Base-by-base conservation (phyloP, 2,888 invertebrate genomes). In the Agriopis leucophaearia region DNA sequence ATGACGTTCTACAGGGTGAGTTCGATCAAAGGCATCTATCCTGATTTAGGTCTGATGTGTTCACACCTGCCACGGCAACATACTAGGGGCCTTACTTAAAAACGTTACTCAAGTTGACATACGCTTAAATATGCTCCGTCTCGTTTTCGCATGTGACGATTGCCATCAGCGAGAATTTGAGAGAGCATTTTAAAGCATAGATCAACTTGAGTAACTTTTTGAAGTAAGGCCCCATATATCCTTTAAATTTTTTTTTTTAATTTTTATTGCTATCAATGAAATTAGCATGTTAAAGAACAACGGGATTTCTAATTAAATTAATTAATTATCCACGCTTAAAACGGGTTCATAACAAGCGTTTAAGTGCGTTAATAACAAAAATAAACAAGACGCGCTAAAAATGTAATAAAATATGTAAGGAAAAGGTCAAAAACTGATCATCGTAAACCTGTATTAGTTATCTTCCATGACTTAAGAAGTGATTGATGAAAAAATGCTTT, bases 391-490 rank as follows among this genome's bases (percentile, higher is more conserved):
- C n/a, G n/a, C 3, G 8, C n/a, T 38, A 9, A 15, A 52, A 38
- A 15, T 52, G 15, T 52, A n/a, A 38, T 52, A 52, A 38, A 36
- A 38, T 52, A 38, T 52, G 36, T 38, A 15, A 8, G 40, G 44
- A 6, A 54, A 57, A 64, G 64, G 64, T 64, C 57, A 61, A 57
- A 36, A 63, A 42, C 12, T 27, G n/a, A 57, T 64, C 56, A 64
- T 36, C 35, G 1, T 38, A 42, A 64, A 57, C 64, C 50, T 42
- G 57, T 52, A 52, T 8, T 15, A 35, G 38, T 38, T 15, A 12
- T n/a, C n/a, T 52, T 52, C 52, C 38, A 38, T 52, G 4, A n/a
- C 13, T 38, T 38, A 1, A n/a, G n/a, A 16, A 18, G 15, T 15
- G 38, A 38, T 15, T 52, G 5, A 52, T 52, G 36, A 38, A 38